Conservation (phyloP, 2,797 vertebrate genomes). For the Dendrocincla fuliginosa region DNA sequence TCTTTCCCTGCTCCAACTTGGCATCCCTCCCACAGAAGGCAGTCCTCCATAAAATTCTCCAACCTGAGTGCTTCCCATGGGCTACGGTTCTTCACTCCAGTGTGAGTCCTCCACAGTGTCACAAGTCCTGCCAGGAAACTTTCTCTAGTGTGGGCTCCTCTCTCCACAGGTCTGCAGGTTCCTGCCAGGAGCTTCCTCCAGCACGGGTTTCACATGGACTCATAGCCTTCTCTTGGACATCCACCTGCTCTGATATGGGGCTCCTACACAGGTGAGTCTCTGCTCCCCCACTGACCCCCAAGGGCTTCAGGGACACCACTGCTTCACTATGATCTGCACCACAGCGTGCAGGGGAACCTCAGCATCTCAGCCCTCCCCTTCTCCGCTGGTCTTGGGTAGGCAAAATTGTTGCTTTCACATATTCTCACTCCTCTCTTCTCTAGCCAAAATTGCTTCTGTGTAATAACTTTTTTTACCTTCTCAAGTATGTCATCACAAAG, state of each 20-base stretch:
- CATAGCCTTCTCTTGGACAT: background rate
- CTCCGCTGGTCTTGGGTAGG: background rate
- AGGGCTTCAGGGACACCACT: background rate
- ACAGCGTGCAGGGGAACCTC: fast-evolving
- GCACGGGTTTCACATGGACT: fast-evolving
- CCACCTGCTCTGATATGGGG: background rate
- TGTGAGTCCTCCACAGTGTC: fast-evolving
- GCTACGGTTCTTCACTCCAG: background rate
- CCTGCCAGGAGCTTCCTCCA: background rate
- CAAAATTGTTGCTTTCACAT: background rate
- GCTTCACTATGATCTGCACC: background rate
- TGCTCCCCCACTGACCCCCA: fast-evolving
- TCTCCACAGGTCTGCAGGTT: fast-evolving
- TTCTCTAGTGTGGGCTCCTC: background rate
- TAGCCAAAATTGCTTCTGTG: background rate
- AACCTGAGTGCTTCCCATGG: background rate
- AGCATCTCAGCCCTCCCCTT: background rate
- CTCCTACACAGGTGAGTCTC: background rate
- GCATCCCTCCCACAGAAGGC: background rate
- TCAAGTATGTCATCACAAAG: background rate
- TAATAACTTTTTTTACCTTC: background rate
- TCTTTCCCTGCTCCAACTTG: background rate
- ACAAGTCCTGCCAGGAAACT: background rate
- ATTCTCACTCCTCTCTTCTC: background rate
- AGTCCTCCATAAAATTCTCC: background rate